Evolutionary conservation across 92 coral and sea anemone species (phyloP).

Genomic region (Actinernus sp.): DNA sequence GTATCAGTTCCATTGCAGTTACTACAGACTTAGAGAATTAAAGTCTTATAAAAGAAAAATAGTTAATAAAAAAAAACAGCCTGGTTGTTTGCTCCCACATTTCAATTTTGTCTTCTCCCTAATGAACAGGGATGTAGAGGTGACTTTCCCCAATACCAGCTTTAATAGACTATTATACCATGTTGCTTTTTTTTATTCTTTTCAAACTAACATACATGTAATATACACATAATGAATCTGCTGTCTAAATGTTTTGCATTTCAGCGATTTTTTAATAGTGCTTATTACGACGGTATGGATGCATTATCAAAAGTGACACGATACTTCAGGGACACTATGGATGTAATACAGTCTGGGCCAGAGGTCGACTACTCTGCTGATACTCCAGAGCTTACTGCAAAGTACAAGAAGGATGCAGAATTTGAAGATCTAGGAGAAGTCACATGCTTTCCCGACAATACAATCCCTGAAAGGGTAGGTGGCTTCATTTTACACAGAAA

Average conservation of each 20-base stretch:
- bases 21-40: too few relatives aligned
- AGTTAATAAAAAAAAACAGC: too few relatives aligned
- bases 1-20: too few relatives aligned
- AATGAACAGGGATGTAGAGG: too few relatives aligned
- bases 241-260: background rate
- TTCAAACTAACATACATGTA: background rate
- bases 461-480: conserved; percentile 39
- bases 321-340: conserved; percentile 86
- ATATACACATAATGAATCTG: background rate
- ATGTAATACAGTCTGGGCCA: conserved; percentile 67
- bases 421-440: conserved; percentile 92
- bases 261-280: conserved; percentile 83
- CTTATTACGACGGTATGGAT: conserved; percentile 94
- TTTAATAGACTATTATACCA: too few relatives aligned
- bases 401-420: conserved; percentile 64
- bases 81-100: too few relatives aligned
- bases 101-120: too few relatives aligned
- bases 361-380: conserved; percentile 16
- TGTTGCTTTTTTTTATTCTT: too few relatives aligned
- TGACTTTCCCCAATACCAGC: too few relatives aligned
- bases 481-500: too few relatives aligned
- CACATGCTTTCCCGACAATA: background rate
- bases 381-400: conserved; percentile 1
- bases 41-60: too few relatives aligned
- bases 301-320: conserved; percentile 95